Evolutionary conservation across 1,140 invertebrate species (phyloP).

Genomic region (Globodera rostochiensis): DNA sequence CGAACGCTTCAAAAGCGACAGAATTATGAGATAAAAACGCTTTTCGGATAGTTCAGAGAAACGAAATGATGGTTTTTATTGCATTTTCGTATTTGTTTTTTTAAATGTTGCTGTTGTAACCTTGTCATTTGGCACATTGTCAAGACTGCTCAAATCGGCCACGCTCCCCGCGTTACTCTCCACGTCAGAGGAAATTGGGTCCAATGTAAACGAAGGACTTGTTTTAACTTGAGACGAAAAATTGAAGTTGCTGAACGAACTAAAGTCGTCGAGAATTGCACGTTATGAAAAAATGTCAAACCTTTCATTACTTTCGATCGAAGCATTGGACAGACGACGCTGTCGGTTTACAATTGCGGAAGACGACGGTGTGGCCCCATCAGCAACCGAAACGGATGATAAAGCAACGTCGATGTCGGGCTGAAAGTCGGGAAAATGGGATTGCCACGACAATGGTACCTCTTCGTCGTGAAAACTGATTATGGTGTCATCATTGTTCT

Average conservation of each 20-base stretch:
- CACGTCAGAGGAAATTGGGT: constrained; percentile 42
- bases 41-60: too few relatives aligned
- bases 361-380: constrained; percentile 7
- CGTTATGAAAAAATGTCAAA: constrained; percentile 11
- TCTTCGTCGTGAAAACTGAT: constrained; percentile 8
- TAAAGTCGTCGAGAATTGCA: background rate
- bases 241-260: constrained; percentile 34
- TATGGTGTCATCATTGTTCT: background rate
- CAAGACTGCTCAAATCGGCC: constrained; percentile 29
- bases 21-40: too few relatives aligned
- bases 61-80: background rate
- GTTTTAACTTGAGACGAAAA: constrained; percentile 17
- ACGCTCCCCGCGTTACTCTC: constrained; percentile 31
- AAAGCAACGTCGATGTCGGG: background rate
- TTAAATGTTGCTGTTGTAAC: background rate
- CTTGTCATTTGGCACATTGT: constrained; percentile 37
- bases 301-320: constrained; percentile 43
- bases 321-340: constrained; percentile 36
- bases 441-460: background rate
- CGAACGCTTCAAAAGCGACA: too few relatives aligned
- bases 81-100: background rate
- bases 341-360: constrained; percentile 5
- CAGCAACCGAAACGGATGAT: constrained; percentile 4
- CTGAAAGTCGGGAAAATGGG: background rate
- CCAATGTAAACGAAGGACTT: constrained; percentile 12